phyloP scores from a whole-genome alignment of 2,888 invertebrate species.

The Flexamia atlantica region DNA sequence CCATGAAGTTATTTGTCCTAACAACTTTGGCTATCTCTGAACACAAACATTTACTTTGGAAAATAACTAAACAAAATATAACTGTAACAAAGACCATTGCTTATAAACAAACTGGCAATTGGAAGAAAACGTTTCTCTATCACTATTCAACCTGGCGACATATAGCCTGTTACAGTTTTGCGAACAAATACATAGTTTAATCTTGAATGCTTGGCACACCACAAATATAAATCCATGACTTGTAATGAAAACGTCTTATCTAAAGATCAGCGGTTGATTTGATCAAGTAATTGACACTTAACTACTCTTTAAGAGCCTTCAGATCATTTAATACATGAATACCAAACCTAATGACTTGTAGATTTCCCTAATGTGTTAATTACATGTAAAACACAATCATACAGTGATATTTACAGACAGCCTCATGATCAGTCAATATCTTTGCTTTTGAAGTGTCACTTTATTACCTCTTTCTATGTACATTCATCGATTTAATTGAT shows the following conservation, averaged over 20 bases:
- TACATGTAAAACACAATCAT: no score
- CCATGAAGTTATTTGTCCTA: not conserved
- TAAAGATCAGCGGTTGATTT: slow-evolving; percentile 1
- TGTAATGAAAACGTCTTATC: slow-evolving; percentile 1
- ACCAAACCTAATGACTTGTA: not conserved
- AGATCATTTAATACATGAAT: not conserved
- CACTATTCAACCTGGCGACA: not conserved
- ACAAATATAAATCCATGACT: slow-evolving; percentile 13
- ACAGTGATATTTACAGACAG: no score
- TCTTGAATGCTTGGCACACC: not conserved
- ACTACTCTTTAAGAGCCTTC: not conserved
- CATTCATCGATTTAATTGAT: no score
- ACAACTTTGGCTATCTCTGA: not conserved
- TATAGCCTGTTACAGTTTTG: not conserved
- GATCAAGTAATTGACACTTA: not conserved
- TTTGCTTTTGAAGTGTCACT: no score
- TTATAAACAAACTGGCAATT: not conserved
- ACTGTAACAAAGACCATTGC: not conserved
- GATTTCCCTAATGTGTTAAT: not conserved
- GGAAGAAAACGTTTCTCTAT: not conserved
- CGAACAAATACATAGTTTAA: not conserved
- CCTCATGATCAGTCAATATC: no score
- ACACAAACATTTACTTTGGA: not conserved
- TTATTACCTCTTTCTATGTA: no score
- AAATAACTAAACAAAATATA: not conserved